A percentile compares a stretch with the other conserved stretches of the same genome.
Evolutionary conservation across 2,113 vertebrate genomes (phyloP).

Genomic region (Antechinus stuartii): DNA sequence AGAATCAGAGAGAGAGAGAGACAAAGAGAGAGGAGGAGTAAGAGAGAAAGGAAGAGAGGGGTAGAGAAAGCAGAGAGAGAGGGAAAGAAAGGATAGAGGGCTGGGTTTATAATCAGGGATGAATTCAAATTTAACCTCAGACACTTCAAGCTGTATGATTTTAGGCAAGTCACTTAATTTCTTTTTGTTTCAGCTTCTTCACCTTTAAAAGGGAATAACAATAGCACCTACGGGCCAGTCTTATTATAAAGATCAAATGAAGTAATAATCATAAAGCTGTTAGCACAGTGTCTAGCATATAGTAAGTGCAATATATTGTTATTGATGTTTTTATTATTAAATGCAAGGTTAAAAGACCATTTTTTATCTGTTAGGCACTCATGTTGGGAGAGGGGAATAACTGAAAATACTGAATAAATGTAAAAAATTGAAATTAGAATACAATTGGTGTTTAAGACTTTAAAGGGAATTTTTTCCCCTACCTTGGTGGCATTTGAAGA

Average conservation of each 20-base stretch:
- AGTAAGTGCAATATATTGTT: not conserved
- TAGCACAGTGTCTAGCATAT: not conserved
- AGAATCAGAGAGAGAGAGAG: too few species aligned
- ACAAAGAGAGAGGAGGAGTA: too few species aligned
- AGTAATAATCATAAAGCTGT: not conserved
- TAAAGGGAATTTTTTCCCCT: fast-evolving
- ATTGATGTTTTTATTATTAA: not conserved
- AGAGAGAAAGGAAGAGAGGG: too few species aligned
- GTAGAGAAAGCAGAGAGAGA: too few species aligned
- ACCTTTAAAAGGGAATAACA: not conserved
- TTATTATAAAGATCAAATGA: not conserved
- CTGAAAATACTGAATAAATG: not conserved
- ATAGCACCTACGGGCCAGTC: not conserved
- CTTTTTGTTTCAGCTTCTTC: not conserved
- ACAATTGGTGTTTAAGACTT: not conserved
- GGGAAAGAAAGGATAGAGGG: too few species aligned
- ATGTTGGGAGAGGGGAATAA: not conserved
- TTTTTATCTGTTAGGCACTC: not conserved
- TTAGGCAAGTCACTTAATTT: not conserved
- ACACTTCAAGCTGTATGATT: not conserved
- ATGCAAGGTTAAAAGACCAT: not conserved
- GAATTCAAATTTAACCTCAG: not conserved
- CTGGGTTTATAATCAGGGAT: not conserved
- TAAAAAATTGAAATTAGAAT: not conserved
- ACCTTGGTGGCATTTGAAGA: not conserved